Conservation (phyloP, 2,888 invertebrate species). For the Drosophila siamana region DNA sequence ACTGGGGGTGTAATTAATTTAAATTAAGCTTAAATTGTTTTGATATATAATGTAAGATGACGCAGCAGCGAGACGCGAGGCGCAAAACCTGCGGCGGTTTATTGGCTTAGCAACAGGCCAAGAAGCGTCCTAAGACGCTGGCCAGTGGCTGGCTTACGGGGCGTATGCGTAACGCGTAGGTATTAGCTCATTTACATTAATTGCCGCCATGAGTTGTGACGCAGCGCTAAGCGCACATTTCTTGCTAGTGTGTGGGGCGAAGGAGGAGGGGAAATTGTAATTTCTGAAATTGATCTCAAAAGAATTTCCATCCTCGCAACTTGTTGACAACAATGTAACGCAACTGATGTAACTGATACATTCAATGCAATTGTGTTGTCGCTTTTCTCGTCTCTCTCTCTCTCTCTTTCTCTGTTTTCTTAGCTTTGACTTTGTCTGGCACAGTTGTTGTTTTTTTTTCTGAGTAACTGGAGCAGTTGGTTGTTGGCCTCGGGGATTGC, state of each 20-base stretch:
- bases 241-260: no score
- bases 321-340: conserved; percentile 10
- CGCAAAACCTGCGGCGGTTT: conserved; percentile 11
- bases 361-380: neutral
- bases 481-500: conserved; percentile 22
- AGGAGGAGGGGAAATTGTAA: conserved; percentile 23
- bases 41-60: conserved; percentile 48
- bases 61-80: conserved; percentile 7
- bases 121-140: no score
- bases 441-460: neutral
- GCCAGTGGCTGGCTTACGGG: conserved; percentile 7
- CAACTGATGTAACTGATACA: conserved; percentile 8
- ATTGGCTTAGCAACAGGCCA: conserved; percentile 6
- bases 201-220: conserved; percentile 12
- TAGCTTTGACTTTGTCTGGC: conserved; percentile 2
- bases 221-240: neutral
- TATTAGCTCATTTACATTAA: conserved; percentile 40
- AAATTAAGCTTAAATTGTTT: conserved; percentile 71
- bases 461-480: conserved; percentile 13
- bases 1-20: conserved; percentile 66
- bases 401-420: neutral
- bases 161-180: conserved; percentile 44
- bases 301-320: conserved; percentile 19
- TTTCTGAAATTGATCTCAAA: conserved; percentile 31
- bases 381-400: neutral